Conservation (phyloP, 2,888 invertebrate genomes). For the Ormyrus thymus region DNA sequence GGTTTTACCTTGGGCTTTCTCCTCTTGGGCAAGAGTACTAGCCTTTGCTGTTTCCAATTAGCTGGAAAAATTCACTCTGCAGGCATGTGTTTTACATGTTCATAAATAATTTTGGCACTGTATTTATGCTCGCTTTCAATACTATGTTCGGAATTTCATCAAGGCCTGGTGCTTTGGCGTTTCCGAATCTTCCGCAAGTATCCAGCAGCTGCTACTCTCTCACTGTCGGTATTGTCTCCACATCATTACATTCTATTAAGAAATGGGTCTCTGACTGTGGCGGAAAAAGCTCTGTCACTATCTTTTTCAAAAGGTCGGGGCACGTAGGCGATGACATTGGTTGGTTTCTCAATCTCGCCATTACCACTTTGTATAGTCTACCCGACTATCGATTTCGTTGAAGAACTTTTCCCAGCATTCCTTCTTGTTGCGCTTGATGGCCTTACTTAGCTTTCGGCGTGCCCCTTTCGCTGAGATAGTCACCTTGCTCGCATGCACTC, state of each 20-base stretch:
- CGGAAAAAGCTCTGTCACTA: slow-evolving; percentile 51
- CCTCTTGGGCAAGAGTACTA: slow-evolving; percentile 51
- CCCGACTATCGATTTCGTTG: slow-evolving; percentile 56
- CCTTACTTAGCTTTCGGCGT: slow-evolving; percentile 9
- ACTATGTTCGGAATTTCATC: slow-evolving; percentile 57
- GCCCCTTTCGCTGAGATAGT: slow-evolving; percentile 15
- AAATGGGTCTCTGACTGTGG: slow-evolving; percentile 31
- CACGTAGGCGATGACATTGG: slow-evolving; percentile 44
- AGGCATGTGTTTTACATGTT: slow-evolving; percentile 45
- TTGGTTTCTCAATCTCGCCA: slow-evolving; percentile 44
- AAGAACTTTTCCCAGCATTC: slow-evolving; percentile 50
- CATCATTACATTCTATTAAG: background rate
- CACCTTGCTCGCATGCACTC: background rate
- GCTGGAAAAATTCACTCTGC: slow-evolving; percentile 25
- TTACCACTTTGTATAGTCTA: slow-evolving; percentile 57
- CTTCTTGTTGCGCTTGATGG: slow-evolving; percentile 42
- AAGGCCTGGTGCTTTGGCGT: slow-evolving; percentile 56
- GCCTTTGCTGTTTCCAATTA: slow-evolving; percentile 41
- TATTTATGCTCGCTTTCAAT: slow-evolving; percentile 46
- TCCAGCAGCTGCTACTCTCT: slow-evolving; percentile 49
- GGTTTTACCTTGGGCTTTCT: slow-evolving; percentile 28
- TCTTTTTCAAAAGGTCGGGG: slow-evolving; percentile 48
- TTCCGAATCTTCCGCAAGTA: slow-evolving; percentile 50
- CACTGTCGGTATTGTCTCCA: slow-evolving; percentile 44
- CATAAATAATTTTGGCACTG: slow-evolving; percentile 52